Conservation (phyloP, 2,888 invertebrate genomes). For the Acholoe squamosa region DNA sequence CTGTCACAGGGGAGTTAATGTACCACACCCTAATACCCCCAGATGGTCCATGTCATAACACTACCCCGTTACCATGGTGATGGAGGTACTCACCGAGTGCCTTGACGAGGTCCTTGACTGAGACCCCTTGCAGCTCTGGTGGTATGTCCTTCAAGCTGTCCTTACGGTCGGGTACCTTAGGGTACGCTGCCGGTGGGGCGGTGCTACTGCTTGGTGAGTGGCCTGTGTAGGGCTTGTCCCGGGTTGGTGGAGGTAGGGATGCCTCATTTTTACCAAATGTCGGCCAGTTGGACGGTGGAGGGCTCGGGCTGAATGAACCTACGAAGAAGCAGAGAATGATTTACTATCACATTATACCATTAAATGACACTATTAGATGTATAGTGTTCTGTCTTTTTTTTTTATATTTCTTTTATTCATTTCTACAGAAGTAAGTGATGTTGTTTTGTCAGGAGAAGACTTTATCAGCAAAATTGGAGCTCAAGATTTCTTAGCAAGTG, state of each 20-base stretch:
- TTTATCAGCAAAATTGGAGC: too few relatives aligned
- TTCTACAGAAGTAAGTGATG: too few relatives aligned
- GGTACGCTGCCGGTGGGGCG: constrained; percentile 1
- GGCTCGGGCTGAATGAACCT: constrained; percentile 56
- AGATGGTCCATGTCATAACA: neutral
- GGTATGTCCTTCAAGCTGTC: constrained; percentile 72
- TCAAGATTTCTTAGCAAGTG: too few relatives aligned
- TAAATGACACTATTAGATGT: too few relatives aligned
- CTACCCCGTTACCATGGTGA: neutral
- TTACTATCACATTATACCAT: too few relatives aligned
- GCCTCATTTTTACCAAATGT: constrained; percentile 48
- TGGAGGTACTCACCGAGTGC: constrained; percentile 85
- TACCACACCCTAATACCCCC: neutral
- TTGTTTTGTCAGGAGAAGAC: too few relatives aligned
- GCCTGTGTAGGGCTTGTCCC: neutral
- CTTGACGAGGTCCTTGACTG: constrained; percentile 89
- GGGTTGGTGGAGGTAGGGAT: neutral
- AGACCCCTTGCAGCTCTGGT: constrained; percentile 87
- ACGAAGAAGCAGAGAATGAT: too few relatives aligned
- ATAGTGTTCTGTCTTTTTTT: too few relatives aligned
- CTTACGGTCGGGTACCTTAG: constrained; percentile 59
- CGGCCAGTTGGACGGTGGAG: constrained; percentile 58
- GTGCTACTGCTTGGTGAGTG: neutral
- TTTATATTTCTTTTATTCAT: too few relatives aligned
- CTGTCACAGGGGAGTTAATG: neutral